A percentile compares a stretch with the other conserved stretches of the same genome.
Evolutionary conservation across 2,113 vertebrate genomes (phyloP).

Genomic region (Indicator indicator): DNA sequence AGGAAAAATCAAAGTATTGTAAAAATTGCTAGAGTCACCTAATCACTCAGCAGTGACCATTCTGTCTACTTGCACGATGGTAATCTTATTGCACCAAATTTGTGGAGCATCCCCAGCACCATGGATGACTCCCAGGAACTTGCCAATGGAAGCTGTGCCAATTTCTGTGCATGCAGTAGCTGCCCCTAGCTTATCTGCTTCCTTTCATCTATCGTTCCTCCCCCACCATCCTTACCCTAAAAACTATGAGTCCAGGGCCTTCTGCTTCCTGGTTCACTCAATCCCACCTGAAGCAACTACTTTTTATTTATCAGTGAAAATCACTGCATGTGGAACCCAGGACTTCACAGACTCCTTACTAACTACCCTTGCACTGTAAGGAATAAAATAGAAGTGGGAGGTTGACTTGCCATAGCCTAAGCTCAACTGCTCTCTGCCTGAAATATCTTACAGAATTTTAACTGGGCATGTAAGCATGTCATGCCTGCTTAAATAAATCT

Average conservation of each 20-base stretch:
- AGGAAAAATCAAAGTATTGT: background rate
- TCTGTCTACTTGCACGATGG: background rate
- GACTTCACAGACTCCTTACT: background rate
- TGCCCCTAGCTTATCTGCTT: background rate
- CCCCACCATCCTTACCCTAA: background rate
- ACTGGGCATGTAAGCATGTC: background rate
- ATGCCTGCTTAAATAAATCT: background rate
- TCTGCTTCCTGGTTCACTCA: background rate
- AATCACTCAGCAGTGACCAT: background rate
- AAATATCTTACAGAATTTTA: background rate
- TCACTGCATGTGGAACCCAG: background rate
- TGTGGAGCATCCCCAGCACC: background rate
- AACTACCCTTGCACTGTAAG: background rate
- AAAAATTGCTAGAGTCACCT: background rate
- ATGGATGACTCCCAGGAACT: background rate
- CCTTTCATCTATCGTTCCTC: background rate
- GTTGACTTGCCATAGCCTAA: background rate
- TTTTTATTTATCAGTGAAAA: background rate
- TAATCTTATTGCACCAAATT: background rate
- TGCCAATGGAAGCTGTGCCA: background rate
- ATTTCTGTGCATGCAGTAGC: background rate
- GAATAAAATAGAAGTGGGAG: background rate
- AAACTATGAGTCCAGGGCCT: background rate
- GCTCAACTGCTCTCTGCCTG: background rate
- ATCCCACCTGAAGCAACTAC: background rate